Percentiles rank a stretch among this genome's conserved stretches.
Evolutionary conservation across 2,113 vertebrate species (phyloP).

Genomic region (Gambusia holbrooki): DNA sequence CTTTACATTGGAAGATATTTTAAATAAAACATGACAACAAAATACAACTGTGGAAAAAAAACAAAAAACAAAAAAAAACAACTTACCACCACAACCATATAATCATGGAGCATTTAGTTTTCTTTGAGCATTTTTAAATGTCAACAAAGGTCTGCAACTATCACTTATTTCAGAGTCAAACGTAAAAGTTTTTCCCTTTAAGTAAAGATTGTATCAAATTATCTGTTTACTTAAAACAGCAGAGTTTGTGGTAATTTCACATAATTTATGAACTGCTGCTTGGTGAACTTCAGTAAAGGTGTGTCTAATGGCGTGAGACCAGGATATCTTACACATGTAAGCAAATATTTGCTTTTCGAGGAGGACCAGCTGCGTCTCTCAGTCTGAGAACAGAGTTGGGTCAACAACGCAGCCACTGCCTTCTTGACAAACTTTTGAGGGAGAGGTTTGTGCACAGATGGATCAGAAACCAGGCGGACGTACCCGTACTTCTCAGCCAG

Average conservation of each 20-base stretch:
- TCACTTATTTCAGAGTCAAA: too few relatives aligned
- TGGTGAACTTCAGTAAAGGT: constrained; percentile 37
- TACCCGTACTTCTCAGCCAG: constrained; percentile 96
- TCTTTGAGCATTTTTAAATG: too few relatives aligned
- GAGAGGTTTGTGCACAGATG: constrained; percentile 53
- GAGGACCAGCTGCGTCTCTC: constrained; percentile 42
- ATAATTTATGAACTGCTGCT: not conserved
- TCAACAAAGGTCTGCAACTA: too few relatives aligned
- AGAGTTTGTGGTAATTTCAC: not conserved
- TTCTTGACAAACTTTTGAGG: constrained; percentile 74
- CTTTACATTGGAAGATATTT: too few relatives aligned
- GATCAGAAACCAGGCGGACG: constrained; percentile 48
- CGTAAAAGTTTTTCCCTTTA: too few relatives aligned
- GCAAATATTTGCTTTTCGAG: constrained; percentile 76
- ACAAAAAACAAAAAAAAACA: too few relatives aligned
- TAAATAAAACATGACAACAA: too few relatives aligned
- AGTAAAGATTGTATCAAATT: too few relatives aligned
- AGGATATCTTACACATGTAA: constrained; percentile 55
- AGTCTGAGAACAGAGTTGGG: constrained; percentile 42
- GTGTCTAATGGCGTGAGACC: constrained; percentile 40
- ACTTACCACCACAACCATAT: too few relatives aligned
- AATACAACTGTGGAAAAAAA: too few relatives aligned
- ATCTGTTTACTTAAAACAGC: too few relatives aligned
- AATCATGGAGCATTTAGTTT: too few relatives aligned
- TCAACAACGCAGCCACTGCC: constrained; percentile 76